Evolutionary conservation across 2,888 invertebrate species (phyloP), one percentile per base, ranked within the genome.

Genomic region (Tetrapedia diversipes): DNA sequence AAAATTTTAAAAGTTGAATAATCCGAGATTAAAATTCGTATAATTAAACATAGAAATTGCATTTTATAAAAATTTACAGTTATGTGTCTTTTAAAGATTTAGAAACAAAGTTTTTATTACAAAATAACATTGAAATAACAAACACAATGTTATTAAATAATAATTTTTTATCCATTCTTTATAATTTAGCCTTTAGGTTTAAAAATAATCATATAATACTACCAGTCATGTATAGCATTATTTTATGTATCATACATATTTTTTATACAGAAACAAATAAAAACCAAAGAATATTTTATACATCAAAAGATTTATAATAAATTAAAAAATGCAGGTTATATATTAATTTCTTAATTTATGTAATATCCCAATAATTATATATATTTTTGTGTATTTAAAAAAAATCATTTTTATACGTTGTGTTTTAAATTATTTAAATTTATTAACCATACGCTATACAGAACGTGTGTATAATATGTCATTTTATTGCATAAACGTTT

Each of bases 1-100:
- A 87, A 90, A 67, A 85, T 91, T 68, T 84, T 91, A 72, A 82
- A 85, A 41, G 84, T 87, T 69, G 82, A 85, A 61, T 88, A 73
- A 68, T 11, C 39, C 8, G 47, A 32, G 16, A 39, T 10, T 27
- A 41, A 41, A 10, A 19, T 27, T 63, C 32, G 24, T 47, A 24
- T 24, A 27, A 57, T 14, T 27, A 37, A 16, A 14, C 8, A n/a
- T 27, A 39, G 14, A 11, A 27, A 16, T 37, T 39, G 60, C 1
- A 29, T 45, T 29, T 37, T 29, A 11, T 61, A 22, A 56, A 39
- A 27, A 22, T 29, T 34, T n/a, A n/a, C 32, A 32, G 32, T 6
- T 32, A 32, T 32, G 6, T 32, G 6, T 32, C 6, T 32, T 2
- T 10, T 39, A 2, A 6, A 39, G 11, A 39, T 19, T 34, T 4